These are phyloP conservation scores for Corvus hawaiiensis DNA, from an alignment of 2,113 vertebrate genomes.

Conservation along the genomic window DNA sequence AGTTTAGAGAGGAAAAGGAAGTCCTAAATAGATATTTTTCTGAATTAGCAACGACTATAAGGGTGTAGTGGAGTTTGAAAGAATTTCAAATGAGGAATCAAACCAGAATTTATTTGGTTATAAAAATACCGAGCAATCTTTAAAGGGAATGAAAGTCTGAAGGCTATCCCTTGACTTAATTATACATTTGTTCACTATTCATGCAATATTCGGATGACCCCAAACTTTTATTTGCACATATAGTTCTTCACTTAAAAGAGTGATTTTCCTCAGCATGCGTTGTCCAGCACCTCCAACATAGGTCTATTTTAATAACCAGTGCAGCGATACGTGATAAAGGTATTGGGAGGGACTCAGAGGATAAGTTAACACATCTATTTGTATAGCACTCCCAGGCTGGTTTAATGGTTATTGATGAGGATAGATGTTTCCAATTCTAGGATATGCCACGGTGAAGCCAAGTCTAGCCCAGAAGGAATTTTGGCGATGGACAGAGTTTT, in stretches of 20 bases:
- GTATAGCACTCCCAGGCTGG: background rate
- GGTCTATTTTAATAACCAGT: background rate
- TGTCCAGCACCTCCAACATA: background rate
- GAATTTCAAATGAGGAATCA: background rate
- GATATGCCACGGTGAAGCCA: background rate
- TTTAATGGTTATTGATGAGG: background rate
- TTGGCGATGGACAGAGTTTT: background rate
- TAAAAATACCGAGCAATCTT: background rate
- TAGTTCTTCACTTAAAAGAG: background rate
- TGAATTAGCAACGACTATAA: background rate
- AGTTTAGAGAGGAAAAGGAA: background rate
- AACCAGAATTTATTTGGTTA: background rate
- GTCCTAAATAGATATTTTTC: background rate
- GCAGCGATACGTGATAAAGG: background rate
- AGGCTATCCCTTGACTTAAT: background rate
- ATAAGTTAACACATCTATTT: background rate
- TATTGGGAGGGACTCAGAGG: background rate
- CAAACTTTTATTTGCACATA: background rate
- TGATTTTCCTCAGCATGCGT: background rate
- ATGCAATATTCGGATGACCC: background rate
- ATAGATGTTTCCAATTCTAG: background rate
- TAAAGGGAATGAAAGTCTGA: background rate
- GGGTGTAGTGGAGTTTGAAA: background rate
- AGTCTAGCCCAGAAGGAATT: background rate
- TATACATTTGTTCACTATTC: background rate